Base-by-base conservation (phyloP, 2,797 vertebrate genomes). In the Perodicticus potto region DNA sequence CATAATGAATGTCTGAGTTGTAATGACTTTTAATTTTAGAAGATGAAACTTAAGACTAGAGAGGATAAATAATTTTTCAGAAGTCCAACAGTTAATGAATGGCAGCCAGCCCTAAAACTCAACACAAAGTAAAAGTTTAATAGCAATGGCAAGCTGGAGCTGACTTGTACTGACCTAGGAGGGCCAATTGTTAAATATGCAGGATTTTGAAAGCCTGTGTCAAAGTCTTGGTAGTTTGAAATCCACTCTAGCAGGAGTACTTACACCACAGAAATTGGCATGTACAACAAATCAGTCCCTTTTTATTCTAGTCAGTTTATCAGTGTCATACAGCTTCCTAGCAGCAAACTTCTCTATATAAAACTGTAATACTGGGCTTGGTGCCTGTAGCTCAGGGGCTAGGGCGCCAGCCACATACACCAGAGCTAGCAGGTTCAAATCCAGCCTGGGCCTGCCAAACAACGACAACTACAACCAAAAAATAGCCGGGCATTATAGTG, bases 191-290 rank as follows among this genome's bases (percentile, higher is more conserved):
- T 85, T 89, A 82, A 91, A 86, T 55, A 82, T n/a, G 89, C 83
- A 91, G 72, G 70, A 93, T 76, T 77, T 22, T 89, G 74, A 95
- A 97, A 91, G 80, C 40, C 57, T 82, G 13, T n/a, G 69, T 93
- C 67, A 95, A 87, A 73, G 19, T 10, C 37, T 45, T 25, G 14
- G 55, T 78, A 65, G 40, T 32, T 32, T 73, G 32, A 91, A 94
- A 86, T 34, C 11, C 1, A 70, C 14, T 53, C 22, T 17, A 17
- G 40, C 65, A 49, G 37, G 7, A 86, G 43, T 53, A 95, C 91
- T 95, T 91, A 95, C 67, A 96, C 86, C 84, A 89, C 14, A 81
- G 84, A 94, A 89, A 95, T 65, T 43, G 83, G 89, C 29, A 65
- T 83, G 84, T 67, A 19, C 65, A 91, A 43, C 88, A 93, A 77